Percentiles rank a stretch among this genome's conserved stretches.
phyloP scores from a whole-genome alignment of 2,797 vertebrate genomes.

The Serranus cabrilla region DNA sequence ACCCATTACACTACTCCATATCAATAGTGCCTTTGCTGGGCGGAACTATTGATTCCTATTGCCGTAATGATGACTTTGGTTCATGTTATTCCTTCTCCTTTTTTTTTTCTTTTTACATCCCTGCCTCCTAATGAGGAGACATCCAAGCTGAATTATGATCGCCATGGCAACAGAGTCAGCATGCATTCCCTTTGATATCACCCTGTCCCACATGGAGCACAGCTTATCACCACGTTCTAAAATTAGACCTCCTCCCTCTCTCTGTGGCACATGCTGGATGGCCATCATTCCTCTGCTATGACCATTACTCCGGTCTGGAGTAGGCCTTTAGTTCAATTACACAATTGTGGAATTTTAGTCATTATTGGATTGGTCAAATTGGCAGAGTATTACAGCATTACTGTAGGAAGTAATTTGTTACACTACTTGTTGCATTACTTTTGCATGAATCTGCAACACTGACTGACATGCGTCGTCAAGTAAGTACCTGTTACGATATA shows the following conservation, averaged over 20 bases:
- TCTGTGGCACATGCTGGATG: slow-evolving; percentile 33
- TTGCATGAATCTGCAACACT: too few relatives aligned
- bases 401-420: too few relatives aligned
- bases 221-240: slow-evolving; percentile 80
- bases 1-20: slow-evolving; percentile 3
- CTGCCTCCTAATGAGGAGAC: slow-evolving; percentile 76
- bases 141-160: slow-evolving; percentile 80
- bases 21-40: slow-evolving; percentile 2
- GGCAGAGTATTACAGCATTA: neutral
- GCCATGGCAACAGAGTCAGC: slow-evolving; percentile 84
- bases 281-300: slow-evolving; percentile 43
- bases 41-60: slow-evolving; percentile 42
- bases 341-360: neutral
- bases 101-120: slow-evolving; percentile 41
- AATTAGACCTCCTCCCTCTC: slow-evolving; percentile 74
- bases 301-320: slow-evolving; percentile 13
- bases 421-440: too few relatives aligned
- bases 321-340: neutral
- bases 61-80: slow-evolving; percentile 42
- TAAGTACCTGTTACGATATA: too few relatives aligned
- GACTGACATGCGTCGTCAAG: too few relatives aligned
- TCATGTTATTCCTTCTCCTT: slow-evolving; percentile 33
- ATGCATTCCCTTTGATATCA: slow-evolving; percentile 82
- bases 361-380: neutral
- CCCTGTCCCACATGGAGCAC: slow-evolving; percentile 77